phyloP scores from a whole-genome alignment of 2,888 invertebrate genomes.

The Thera britannica region DNA sequence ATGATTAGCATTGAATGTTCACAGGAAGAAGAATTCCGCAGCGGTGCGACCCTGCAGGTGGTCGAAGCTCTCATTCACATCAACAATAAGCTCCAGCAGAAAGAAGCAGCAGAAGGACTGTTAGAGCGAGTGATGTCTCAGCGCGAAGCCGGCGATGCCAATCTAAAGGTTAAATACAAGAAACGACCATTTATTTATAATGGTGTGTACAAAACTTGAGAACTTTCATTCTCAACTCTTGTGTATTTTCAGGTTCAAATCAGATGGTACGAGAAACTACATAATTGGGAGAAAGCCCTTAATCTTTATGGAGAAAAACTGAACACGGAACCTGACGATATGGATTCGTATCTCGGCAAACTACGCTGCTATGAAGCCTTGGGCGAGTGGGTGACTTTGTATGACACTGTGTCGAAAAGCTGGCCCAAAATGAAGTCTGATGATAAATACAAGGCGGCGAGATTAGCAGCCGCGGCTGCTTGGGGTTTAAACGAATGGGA shows the following conservation, averaged over 20 bases:
- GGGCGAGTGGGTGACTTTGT: constrained; percentile 97
- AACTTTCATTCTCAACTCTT: not conserved
- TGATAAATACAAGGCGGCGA: constrained; percentile 89
- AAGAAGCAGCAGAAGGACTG: constrained; percentile 98
- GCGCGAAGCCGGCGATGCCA: constrained; percentile 87
- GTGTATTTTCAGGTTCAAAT: constrained; percentile 81
- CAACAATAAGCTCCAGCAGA: constrained; percentile 99
- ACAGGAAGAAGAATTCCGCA: constrained; percentile 96
- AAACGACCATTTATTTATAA: too few relatives aligned
- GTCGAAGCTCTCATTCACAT: constrained; percentile 97
- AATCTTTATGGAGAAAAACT: constrained; percentile 93
- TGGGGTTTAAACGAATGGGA: constrained; percentile 98
- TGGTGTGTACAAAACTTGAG: not conserved
- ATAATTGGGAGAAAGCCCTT: constrained; percentile 99
- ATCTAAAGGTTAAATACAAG: constrained; percentile 54
- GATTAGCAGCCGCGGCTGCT: constrained; percentile 96
- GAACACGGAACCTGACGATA: constrained; percentile 86
- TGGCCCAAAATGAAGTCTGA: constrained; percentile 88
- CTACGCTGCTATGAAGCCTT: constrained; percentile 98
- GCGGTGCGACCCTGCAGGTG: constrained; percentile 92
- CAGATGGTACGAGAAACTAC: constrained; percentile 99
- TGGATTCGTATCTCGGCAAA: constrained; percentile 94
- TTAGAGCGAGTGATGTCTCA: constrained; percentile 95
- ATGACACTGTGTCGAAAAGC: constrained; percentile 91
- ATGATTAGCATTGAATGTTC: constrained; percentile 20